Base-by-base conservation (phyloP, 2,113 vertebrate genomes). In the Seriola rivoliana region DNA sequence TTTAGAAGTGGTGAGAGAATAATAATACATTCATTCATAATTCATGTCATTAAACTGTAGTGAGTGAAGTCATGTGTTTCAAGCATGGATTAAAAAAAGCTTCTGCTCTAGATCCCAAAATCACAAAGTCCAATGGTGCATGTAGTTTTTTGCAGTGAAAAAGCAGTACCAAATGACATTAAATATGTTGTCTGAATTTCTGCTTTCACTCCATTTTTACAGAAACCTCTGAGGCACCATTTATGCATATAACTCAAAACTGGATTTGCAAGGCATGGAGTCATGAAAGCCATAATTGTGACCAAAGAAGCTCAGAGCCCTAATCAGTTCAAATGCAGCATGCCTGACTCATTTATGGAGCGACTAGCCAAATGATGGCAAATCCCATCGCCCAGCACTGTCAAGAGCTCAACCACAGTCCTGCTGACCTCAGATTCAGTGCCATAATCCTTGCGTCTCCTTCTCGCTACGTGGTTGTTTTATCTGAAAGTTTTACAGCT, bases 321-420 rank as follows among this genome's bases (percentile, higher is more conserved):
- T 87, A 82, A 88, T 88, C 79, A 81, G 64, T 77, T 75, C 13
- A 76, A 80, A 84, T 68, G 79, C 77, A 78, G 79, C 48, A 38
- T 21, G 64, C 46, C 74, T 34, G 68, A 64, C 72, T 85, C 55
- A 60, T 66, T 84, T 64, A 52, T 52, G 66, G 17, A 78, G 75
- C 58, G 55, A 75, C 19, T 52, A 60, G 87, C 62, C 81, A 85
- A 88, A 90, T 63, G 64, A 89, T 67, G 44, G 68, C 62, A 88
- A 91, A 90, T 89, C 85, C 75, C 48, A 8, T 54, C 17, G 11
- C 11, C 71, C n/a, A 59, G 85, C 83, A 80, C 59, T 85, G 85
- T 60, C 40, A 81, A 62, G 29, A 76, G 81, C 77, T 81, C 66
- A 70, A 29, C 68, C 14, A 50, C 74, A 46, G 68, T 4, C 25